A percentile compares a stretch with the other conserved stretches of the same genome.
These are phyloP conservation scores for Ypsolopha scabrella DNA, from an alignment of 2,888 invertebrate species.

Conservation along the genomic window DNA sequence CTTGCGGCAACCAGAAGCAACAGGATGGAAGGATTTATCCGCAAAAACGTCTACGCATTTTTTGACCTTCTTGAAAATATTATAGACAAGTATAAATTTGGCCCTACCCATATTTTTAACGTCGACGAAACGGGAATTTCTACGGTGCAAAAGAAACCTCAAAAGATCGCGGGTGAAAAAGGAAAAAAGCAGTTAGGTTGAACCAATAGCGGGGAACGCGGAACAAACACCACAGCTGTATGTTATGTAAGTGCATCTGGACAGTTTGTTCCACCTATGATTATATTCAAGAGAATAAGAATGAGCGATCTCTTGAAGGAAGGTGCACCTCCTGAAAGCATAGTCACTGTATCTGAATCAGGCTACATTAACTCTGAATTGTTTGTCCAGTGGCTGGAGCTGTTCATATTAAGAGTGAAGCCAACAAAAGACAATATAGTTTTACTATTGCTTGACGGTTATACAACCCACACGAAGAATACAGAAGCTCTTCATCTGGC, in stretches of 20 bases:
- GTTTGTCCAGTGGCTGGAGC: not conserved
- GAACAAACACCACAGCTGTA: not conserved
- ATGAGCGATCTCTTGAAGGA: not conserved
- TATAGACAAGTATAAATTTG: not conserved
- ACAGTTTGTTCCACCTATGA: not conserved
- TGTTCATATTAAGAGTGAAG: not conserved
- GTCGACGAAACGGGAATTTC: not conserved
- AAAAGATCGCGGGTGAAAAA: not conserved
- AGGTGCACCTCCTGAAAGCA: not conserved
- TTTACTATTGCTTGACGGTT: not conserved
- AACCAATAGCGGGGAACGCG: not conserved
- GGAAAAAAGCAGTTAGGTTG: not conserved
- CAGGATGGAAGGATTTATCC: too few species aligned
- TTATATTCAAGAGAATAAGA: not conserved
- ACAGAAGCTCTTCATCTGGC: too few species aligned
- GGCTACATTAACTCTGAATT: not conserved
- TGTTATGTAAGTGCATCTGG: not conserved
- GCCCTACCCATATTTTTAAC: not conserved
- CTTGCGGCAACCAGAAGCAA: too few species aligned
- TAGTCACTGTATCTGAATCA: not conserved
- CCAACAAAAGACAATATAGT: not conserved
- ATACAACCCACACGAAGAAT: not conserved
- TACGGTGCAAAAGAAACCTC: not conserved
- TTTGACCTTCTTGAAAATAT: not conserved
- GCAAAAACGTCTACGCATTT: too few species aligned